phyloP scores from a whole-genome alignment of 2,113 vertebrate species.

The Pteronura brasiliensis region DNA sequence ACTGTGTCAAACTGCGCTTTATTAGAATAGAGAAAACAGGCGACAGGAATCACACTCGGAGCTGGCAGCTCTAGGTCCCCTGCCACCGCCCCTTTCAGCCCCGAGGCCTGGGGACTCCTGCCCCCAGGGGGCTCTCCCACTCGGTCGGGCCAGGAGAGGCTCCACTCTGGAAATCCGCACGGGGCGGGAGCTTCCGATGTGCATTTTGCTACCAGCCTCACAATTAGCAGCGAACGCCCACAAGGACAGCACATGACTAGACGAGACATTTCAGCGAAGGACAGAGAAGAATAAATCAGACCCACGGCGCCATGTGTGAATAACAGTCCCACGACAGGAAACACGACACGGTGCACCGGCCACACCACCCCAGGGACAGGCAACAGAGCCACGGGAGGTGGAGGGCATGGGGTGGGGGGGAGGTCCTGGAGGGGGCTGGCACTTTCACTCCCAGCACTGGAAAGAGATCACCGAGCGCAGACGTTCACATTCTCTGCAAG shows the following conservation, averaged over 20 bases:
- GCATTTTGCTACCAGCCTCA: conserved; percentile 44
- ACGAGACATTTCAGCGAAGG: conserved; percentile 68
- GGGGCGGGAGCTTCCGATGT: background rate
- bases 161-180: background rate
- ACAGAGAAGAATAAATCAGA: conserved; percentile 51
- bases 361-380: background rate
- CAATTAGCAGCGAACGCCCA: conserved; percentile 77
- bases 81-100: background rate
- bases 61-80: conserved; percentile 51
- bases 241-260: conserved; percentile 69
- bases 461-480: background rate
- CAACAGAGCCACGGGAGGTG: background rate
- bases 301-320: background rate
- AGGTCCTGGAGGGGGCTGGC: background rate
- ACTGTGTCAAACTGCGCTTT: conserved; percentile 82
- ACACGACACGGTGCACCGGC: background rate
- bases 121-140: background rate
- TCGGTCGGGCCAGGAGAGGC: background rate
- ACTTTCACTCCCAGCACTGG: background rate
- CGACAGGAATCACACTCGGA: conserved; percentile 69
- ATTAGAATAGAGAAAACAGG: conserved; percentile 82
- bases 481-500: conserved; percentile 28
- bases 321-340: background rate
- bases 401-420: rapidly evolving
- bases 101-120: background rate